Percentiles rank a stretch among this genome's conserved stretches.
These are phyloP conservation scores for Gallinago undulata DNA, from an alignment of 2,113 vertebrate genomes.

Conservation along the genomic window DNA sequence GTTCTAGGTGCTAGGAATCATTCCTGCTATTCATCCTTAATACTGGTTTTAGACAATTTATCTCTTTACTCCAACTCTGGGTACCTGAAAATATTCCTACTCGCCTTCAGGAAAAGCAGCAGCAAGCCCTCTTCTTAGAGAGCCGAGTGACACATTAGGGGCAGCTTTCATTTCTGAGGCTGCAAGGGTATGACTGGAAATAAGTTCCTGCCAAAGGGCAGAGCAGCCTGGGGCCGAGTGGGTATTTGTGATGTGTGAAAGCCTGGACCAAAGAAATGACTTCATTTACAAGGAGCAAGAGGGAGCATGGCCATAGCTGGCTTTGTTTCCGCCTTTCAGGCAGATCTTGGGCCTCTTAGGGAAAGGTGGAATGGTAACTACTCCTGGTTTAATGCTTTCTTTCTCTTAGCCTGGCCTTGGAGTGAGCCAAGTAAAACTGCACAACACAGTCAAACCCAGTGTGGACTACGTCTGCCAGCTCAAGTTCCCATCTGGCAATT, in stretches of 20 bases:
- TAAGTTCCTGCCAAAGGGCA: neutral
- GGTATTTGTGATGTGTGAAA: neutral
- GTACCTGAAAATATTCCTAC: neutral
- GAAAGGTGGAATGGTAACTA: neutral
- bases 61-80: neutral
- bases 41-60: neutral
- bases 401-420: constrained; percentile 71
- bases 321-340: neutral
- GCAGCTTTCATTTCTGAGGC: neutral
- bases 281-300: neutral
- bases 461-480: constrained; percentile 89
- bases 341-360: neutral
- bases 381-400: neutral
- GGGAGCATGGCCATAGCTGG: neutral
- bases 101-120: neutral
- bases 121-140: neutral
- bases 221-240: neutral
- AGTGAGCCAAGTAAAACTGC: constrained; percentile 76
- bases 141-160: rapidly evolving
- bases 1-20: neutral
- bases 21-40: neutral
- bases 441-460: constrained; percentile 86
- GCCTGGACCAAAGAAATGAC: neutral
- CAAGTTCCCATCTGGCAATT: constrained; percentile 90
- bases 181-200: neutral